These are phyloP conservation scores for Canis aureus DNA, from an alignment of 2,113 vertebrate genomes.

Conservation along the genomic window DNA sequence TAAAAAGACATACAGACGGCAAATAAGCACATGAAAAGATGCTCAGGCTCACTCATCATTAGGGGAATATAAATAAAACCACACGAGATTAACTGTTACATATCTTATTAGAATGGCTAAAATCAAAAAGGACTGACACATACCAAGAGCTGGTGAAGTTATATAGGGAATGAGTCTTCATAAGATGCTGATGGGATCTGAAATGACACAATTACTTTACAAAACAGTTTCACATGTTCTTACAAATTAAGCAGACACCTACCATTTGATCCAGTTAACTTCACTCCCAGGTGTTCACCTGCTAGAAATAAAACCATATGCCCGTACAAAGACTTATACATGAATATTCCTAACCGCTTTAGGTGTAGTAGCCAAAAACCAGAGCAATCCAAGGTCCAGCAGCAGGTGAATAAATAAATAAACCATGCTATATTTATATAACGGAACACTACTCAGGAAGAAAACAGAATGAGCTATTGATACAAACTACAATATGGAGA, in stretches of 20 bases:
- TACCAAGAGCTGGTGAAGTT: background rate
- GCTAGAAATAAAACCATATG: background rate
- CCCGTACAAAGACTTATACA: background rate
- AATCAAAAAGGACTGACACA: background rate
- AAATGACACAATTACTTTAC: background rate
- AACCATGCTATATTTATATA: background rate
- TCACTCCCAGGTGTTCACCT: background rate
- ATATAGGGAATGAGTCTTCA: background rate
- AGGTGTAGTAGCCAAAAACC: background rate
- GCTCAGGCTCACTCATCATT: background rate
- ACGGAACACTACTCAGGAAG: background rate
- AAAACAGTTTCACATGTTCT: background rate
- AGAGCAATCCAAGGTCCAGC: background rate
- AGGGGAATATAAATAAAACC: background rate
- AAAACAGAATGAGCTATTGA: constrained; percentile 8
- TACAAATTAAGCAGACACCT: background rate
- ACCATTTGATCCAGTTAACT: background rate
- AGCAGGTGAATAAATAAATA: background rate
- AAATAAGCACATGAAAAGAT: background rate
- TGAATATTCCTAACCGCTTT: background rate
- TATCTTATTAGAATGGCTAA: background rate
- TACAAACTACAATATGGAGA: background rate
- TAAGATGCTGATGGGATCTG: background rate
- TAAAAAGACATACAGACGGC: background rate
- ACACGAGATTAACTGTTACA: background rate